Conservation (phyloP, 2,888 invertebrate genomes). For the Opisthograptis luteolata region DNA sequence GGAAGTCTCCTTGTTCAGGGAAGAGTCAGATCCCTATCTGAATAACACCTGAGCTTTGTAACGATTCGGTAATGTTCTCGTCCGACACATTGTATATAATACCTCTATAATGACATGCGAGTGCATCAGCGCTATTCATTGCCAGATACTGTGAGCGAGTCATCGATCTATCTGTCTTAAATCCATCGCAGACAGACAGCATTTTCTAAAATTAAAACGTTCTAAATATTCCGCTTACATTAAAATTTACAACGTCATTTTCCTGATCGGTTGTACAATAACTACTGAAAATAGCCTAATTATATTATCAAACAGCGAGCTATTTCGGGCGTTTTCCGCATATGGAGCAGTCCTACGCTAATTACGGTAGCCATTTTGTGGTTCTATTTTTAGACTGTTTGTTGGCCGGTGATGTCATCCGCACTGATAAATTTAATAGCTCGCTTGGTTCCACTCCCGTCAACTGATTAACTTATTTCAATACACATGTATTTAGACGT, state of each 20-base stretch:
- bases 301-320: constrained; percentile 4
- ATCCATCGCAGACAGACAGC: no score
- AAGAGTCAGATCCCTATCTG: no score
- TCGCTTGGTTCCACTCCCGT: background rate
- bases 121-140: no score
- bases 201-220: no score
- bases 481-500: background rate
- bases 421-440: constrained; percentile 13
- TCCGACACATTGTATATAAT: no score
- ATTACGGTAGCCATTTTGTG: constrained; percentile 13
- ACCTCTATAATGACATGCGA: no score
- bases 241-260: background rate
- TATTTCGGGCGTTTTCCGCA: constrained; percentile 24
- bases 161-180: no score
- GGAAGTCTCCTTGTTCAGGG: no score
- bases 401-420: constrained; percentile 20
- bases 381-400: constrained; percentile 15
- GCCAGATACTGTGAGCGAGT: no score
- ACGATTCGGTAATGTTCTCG: no score
- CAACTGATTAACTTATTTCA: background rate
- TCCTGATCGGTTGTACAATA: background rate
- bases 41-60: no score
- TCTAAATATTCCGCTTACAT: background rate
- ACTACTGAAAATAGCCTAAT: constrained; percentile 8
- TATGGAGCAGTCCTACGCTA: constrained; percentile 10